These are phyloP conservation scores for Misgurnus anguillicaudatus DNA, from an alignment of 2,113 vertebrate species.

Conservation along the genomic window DNA sequence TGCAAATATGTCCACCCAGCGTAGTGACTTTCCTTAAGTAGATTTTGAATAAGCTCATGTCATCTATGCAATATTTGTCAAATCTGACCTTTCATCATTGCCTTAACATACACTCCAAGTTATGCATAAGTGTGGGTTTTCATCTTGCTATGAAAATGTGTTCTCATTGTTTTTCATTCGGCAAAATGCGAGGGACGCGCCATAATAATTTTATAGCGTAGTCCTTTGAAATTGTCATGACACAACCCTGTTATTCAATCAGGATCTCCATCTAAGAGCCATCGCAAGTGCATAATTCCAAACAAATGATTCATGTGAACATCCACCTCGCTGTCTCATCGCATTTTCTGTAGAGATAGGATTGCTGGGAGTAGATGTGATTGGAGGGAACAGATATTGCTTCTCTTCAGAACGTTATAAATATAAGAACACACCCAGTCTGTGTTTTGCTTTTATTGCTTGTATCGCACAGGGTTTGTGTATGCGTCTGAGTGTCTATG, in stretches of 20 bases:
- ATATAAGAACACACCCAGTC: not conserved
- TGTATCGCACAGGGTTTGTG: not conserved
- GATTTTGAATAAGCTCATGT: not conserved
- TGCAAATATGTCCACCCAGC: too few species aligned
- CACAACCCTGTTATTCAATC: conserved; percentile 25
- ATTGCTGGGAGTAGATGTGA: not conserved
- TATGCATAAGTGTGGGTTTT: conserved; percentile 9
- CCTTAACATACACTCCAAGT: not conserved
- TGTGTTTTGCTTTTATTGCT: not conserved
- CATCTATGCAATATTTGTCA: conserved; percentile 5
- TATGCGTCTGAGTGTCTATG: conserved; percentile 7
- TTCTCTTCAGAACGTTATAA: not conserved
- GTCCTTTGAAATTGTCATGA: conserved; percentile 29
- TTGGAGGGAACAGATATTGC: not conserved
- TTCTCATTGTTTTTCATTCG: not conserved
- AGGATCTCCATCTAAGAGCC: conserved; percentile 13
- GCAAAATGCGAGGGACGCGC: not conserved
- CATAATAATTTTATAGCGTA: conserved; percentile 4
- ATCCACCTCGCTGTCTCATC: conserved; percentile 20
- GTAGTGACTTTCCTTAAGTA: not conserved
- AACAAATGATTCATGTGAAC: conserved; percentile 41
- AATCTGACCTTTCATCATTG: conserved; percentile 14
- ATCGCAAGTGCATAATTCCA: not conserved
- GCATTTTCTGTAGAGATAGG: not conserved
- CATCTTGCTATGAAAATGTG: not conserved